Evolutionary conservation across 2,888 invertebrate genomes (phyloP), one percentile per base, ranked within the genome.

Genomic region (Cheilosia impressa): DNA sequence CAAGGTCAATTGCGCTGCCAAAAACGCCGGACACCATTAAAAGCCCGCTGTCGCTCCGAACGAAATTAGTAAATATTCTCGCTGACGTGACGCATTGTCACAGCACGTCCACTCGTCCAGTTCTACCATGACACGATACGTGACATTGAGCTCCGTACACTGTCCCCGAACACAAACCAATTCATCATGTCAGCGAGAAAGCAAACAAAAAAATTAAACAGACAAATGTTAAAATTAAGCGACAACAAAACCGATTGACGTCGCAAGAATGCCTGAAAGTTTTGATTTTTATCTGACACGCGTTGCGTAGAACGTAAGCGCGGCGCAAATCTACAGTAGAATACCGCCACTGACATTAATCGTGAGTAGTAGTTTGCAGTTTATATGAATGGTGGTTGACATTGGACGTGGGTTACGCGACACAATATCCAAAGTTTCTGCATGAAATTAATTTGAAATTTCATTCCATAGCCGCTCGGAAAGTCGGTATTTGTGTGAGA

Each of bases 41-140:
- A 17, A 13, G 13, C 13, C 38, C 13, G 38, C 13, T 38, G 38
- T 38, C 38, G 13, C 13, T 6, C 17, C 47, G 17, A 17, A 47
- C 2, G n/a, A 52, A 52, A 22, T 52, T 22, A 24, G 22, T 13
- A 22, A 24, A 52, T 52, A 5, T 52, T 52, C 24, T 52, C 22
- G 24, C 24, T 52, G 22, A 52, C 52, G 52, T 52, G 52, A 52
- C 27, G 22, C n/a, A 24, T 52, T 52, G 22, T 52, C 52, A 52
- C 52, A 24, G 10, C 52, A 52, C 52, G 52, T 52, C 52, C 13
- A 13, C 2, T 17, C 45, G 17, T 17, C 45, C 50, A 24, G 13
- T 22, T 15, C 13, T 13, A 22, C 13, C 13, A 50, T 13, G 27
- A 24, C 47, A 47, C 19, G 15, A 13, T 52, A 52, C 52, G 52